Base-by-base conservation (phyloP, 2,113 vertebrate species). In the Corydoras sp. region DNA sequence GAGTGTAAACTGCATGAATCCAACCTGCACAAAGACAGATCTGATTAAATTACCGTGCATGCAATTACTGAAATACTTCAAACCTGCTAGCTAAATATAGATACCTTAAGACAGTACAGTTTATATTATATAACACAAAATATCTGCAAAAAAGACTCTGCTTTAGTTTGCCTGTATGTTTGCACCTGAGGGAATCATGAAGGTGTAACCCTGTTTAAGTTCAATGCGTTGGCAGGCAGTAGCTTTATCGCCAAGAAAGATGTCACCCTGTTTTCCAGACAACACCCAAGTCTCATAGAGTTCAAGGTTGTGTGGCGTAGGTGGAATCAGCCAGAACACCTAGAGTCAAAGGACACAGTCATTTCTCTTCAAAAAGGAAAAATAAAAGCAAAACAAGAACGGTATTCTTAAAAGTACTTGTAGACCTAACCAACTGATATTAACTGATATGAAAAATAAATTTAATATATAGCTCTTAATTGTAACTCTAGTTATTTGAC, bases 201-300 rank as follows among this genome's bases (percentile, higher is more conserved):
- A 99, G 0, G 97, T 98, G 87, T 97, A 93, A 66, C 96, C 95
- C 85, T 98, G 95, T 79, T 93, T 93, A 77, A 99, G 92, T 78
- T 94, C 93, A 62, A 98, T 93, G 81, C 96, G 92, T 82, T 99
- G 96, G 82, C 97, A 99, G 73, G 93, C 92, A 15, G 89, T 85
- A 77, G 93, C 96, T 80, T 94, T 93, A 85, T 99, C 97, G 31
- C 96, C 97, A 73, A 99, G 89, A 76, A 43, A 43, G 35, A 43
- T 43, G 35, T 43, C 35, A 43, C 35, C 35, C 35, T 43, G 35
- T 43, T 43, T 99, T 78, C 95, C 97, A 70, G 96, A 99, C 80
- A 98, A 90, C 83, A 98, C 94, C 97, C 97, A 99, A 86, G 96
- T 97, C 85, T 99, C 96, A 80, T 98, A 99, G 87, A 95, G 92